These are phyloP conservation scores for Hydrochoerus hydrochaeris DNA, from an alignment of 2,113 vertebrate genomes.

Conservation along the genomic window DNA sequence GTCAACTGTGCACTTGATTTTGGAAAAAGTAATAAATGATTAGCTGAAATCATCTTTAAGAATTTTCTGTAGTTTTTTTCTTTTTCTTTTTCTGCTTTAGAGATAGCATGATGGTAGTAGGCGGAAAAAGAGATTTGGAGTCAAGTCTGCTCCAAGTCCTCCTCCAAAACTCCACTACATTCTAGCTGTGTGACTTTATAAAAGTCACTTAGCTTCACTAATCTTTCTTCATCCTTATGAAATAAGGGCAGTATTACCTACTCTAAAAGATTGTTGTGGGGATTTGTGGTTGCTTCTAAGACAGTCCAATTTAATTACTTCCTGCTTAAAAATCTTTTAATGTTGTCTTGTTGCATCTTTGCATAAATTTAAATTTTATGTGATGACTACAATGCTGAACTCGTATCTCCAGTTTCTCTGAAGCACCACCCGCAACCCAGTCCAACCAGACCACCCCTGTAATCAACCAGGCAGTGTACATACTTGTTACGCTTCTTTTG, in stretches of 20 bases:
- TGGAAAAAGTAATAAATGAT: neutral
- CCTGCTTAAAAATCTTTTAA: neutral
- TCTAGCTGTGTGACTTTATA: slow-evolving; percentile 39
- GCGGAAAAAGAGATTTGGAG: slow-evolving; percentile 55
- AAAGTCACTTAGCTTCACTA: slow-evolving; percentile 8
- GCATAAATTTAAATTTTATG: neutral
- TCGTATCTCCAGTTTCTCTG: neutral
- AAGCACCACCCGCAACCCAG: neutral
- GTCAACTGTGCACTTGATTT: neutral
- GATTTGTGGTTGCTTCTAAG: neutral
- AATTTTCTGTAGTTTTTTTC: neutral
- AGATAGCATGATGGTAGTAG: slow-evolving; percentile 47
- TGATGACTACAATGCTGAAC: neutral
- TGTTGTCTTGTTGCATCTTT: neutral
- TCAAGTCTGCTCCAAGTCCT: slow-evolving; percentile 53
- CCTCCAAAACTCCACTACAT: neutral
- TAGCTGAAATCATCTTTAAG: neutral
- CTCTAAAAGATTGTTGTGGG: neutral
- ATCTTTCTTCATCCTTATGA: neutral
- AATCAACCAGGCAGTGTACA: neutral
- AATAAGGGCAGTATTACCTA: neutral
- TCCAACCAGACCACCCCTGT: neutral
- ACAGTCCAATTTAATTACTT: neutral
- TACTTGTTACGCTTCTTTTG: neutral
- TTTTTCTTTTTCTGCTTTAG: neutral